Percentiles rank a stretch among this genome's conserved stretches.
phyloP scores from a whole-genome alignment of 2,888 invertebrate species.

The Crocallis elinguaria region DNA sequence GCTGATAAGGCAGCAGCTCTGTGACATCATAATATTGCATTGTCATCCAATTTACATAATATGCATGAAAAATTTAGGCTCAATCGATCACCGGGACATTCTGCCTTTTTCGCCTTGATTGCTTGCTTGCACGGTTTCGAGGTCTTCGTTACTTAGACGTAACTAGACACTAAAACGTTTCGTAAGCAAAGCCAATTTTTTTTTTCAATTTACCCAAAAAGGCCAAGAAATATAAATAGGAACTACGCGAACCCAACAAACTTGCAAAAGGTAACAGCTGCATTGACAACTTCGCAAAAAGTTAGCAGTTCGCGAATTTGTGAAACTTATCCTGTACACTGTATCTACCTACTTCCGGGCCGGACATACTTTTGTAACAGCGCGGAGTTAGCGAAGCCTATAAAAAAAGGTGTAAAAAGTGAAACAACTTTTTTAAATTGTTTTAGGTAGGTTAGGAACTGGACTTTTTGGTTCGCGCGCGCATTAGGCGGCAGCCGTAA shows the following conservation, averaged over 20 bases:
- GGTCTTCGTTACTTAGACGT: too few species aligned
- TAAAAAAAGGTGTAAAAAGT: conserved; percentile 1
- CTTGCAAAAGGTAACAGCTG: conserved; percentile 22
- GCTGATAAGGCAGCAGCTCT: too few species aligned
- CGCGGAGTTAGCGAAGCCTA: not conserved
- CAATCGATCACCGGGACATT: too few species aligned
- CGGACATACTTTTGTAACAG: conserved; percentile 4
- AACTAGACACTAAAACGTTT: too few species aligned
- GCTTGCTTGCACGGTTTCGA: too few species aligned
- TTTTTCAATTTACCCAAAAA: not conserved
- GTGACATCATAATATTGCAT: too few species aligned
- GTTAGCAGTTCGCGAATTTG: conserved; percentile 14
- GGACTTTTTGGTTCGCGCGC: not conserved
- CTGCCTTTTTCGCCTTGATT: too few species aligned
- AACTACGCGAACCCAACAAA: conserved; percentile 9
- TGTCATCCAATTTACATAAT: too few species aligned
- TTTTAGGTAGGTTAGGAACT: not conserved
- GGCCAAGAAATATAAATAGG: conserved; percentile 7
- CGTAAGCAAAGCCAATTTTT: too few species aligned
- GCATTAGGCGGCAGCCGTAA: not conserved
- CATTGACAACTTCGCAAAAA: conserved; percentile 23
- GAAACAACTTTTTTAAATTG: not conserved
- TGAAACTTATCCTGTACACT: conserved; percentile 3
- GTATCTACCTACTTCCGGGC: conserved; percentile 14
- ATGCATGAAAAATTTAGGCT: too few species aligned